A percentile compares a stretch with the other conserved stretches of the same genome.
These are phyloP conservation scores for Amphimedon queenslandica DNA, from an alignment of 37 sponge, comb jelly and placozoan species.

Conservation along the genomic window DNA sequence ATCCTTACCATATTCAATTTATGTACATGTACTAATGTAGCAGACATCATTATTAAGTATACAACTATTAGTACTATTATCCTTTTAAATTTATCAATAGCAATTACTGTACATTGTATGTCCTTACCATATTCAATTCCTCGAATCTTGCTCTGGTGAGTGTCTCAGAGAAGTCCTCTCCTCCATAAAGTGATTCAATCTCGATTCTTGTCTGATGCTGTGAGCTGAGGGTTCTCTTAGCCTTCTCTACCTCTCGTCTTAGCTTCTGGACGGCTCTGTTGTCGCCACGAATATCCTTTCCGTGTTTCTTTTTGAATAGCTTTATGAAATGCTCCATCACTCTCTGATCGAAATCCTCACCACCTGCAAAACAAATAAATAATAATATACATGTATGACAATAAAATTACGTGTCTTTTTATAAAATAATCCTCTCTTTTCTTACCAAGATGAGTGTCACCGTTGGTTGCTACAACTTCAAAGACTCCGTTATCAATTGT, in stretches of 20 bases:
- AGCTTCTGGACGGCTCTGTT: constrained; percentile 98
- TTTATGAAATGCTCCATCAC: constrained; percentile 99
- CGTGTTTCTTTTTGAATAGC: constrained; percentile 99
- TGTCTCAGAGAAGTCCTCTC: constrained; percentile 99
- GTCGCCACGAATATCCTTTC: constrained; percentile 92
- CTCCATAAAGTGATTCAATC: constrained; percentile 95
- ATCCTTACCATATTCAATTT: too few species aligned
- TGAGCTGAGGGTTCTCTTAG: constrained; percentile 92
- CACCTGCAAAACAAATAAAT: constrained; percentile 44
- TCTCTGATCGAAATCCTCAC: constrained; percentile 97
- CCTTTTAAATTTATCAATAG: too few species aligned
- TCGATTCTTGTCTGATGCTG: constrained; percentile 94
- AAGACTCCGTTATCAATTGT: constrained; percentile 99
- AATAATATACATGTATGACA: background rate
- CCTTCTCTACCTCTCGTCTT: constrained; percentile 98
- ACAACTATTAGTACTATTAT: constrained; percentile 5
- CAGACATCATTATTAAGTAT: background rate
- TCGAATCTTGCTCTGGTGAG: constrained; percentile 97
- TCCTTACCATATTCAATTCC: constrained; percentile 94
- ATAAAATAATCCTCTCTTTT: background rate
- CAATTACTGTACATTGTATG: background rate
- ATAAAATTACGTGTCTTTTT: too few species aligned
- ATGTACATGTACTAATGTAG: background rate
- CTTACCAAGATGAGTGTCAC: constrained; percentile 97
- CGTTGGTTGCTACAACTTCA: constrained; percentile 98